Percentiles rank a stretch among this genome's conserved stretches.
These are phyloP conservation scores for Chlorops oryzae DNA, from an alignment of 1,140 invertebrate genomes.

Conservation along the genomic window DNA sequence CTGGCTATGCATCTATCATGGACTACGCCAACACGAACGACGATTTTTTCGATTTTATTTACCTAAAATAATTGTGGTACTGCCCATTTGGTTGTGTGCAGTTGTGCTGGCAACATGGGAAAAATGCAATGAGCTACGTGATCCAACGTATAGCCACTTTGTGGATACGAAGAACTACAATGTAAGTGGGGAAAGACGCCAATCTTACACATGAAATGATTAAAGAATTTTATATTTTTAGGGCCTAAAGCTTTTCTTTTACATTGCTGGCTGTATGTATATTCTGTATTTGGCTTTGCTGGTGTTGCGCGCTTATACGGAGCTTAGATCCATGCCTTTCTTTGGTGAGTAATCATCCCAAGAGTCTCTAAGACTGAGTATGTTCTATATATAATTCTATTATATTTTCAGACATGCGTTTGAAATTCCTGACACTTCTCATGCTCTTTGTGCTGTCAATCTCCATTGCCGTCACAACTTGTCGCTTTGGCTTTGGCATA, in stretches of 20 bases:
- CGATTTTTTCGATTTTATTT: constrained; percentile 81
- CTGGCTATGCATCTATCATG: constrained; percentile 85
- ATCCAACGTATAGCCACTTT: constrained; percentile 90
- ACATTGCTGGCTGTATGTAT: constrained; percentile 76
- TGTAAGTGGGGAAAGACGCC: constrained; percentile 53
- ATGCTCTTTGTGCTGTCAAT: constrained; percentile 79
- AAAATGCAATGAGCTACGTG: constrained; percentile 77
- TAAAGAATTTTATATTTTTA: constrained; percentile 9
- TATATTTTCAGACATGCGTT: constrained; percentile 66
- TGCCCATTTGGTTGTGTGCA: constrained; percentile 79
- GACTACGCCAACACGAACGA: constrained; percentile 87
- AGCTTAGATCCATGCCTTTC: constrained; percentile 92
- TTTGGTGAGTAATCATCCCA: constrained; percentile 66
- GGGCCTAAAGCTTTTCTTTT: constrained; percentile 84
- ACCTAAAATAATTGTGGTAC: constrained; percentile 83
- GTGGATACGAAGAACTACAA: constrained; percentile 83
- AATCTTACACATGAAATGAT: neutral
- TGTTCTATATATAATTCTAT: neutral
- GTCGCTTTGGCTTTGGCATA: constrained; percentile 80
- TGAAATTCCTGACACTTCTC: constrained; percentile 84
- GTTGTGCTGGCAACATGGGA: constrained; percentile 84
- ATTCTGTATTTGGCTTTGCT: constrained; percentile 78
- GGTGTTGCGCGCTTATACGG: constrained; percentile 84
- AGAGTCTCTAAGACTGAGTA: neutral
- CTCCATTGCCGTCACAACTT: constrained; percentile 68